These are phyloP conservation scores for Spondyliosoma cantharus DNA, from an alignment of 2,797 vertebrate genomes.

Conservation along the genomic window DNA sequence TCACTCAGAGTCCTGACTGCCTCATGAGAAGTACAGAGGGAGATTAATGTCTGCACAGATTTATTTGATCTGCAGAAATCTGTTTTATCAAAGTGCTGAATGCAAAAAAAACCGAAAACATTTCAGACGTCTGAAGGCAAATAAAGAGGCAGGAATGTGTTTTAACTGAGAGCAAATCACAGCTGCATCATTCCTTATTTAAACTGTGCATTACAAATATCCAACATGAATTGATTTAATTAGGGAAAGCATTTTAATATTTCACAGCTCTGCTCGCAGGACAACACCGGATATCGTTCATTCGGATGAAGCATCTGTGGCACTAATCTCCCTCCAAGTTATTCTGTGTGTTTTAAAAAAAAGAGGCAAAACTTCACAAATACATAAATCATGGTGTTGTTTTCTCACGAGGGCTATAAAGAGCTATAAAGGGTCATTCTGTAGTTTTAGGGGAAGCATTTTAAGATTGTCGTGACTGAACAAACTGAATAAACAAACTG, in stretches of 20 bases:
- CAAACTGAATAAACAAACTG: too few relatives aligned
- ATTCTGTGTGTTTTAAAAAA: background rate
- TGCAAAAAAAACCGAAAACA: background rate
- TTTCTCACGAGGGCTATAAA: too few relatives aligned
- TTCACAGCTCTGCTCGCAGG: conserved; percentile 3
- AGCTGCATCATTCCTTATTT: accelerated
- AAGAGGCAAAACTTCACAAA: background rate
- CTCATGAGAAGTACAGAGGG: background rate
- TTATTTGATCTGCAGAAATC: background rate
- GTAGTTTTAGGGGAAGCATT: too few relatives aligned
- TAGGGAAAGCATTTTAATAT: background rate
- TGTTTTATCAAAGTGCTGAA: background rate
- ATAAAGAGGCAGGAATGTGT: background rate
- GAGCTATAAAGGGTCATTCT: too few relatives aligned
- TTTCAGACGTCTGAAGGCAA: background rate
- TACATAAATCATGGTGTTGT: too few relatives aligned
- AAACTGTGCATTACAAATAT: background rate
- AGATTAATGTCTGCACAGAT: background rate
- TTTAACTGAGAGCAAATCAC: background rate
- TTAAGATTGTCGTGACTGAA: too few relatives aligned
- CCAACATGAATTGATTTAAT: conserved; percentile 1
- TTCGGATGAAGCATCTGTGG: conserved; percentile 8
- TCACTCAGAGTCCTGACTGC: background rate
- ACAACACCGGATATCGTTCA: too few relatives aligned
- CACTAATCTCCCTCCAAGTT: background rate